Base-by-base conservation (phyloP, 1,140 invertebrate genomes). In the Euwallacea similis region DNA sequence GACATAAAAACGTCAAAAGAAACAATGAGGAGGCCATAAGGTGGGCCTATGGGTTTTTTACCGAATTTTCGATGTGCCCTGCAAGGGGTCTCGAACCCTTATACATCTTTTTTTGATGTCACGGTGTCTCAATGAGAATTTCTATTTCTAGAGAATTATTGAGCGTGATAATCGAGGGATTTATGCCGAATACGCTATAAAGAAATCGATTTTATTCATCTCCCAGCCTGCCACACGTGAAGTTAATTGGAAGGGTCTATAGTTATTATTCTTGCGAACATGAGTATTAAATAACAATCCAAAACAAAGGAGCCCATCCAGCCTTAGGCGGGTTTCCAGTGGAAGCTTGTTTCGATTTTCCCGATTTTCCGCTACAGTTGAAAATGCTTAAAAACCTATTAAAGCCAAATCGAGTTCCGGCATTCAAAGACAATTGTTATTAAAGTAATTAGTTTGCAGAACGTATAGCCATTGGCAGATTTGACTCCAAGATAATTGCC, bases 341-440 rank as follows among this genome's bases (percentile, higher is more conserved):
- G 61, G 54, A 66, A 61, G 55, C 53, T 62, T 44, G 54, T 66
- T 71, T 71, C 69, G 69, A 71, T 71, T 71, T 66, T 71, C 69
- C 63, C 46, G 62, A 66, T 71, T 71, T 71, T 71, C 62, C 69
- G 62, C 62, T 43, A 71, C 69, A 64, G 54, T 71, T 65, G 62
- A 71, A 71, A 66, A 66, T 71, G 69, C 69, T 71, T 66, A 66
- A 71, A 71, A 71, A 71, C 69, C 59, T 71, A 71, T 71, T 71
- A 71, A 71, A 71, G 60, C 42, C 69, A 66, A 71, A 71, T 71
- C 69, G 69, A 66, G 62, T 65, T 71, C 54, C 62, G 54, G 69
- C 66, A 71, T 71, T 71, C 69, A 71, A 71, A 71, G 69, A 71
- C 69, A 71, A 71, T 71, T 66, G 61, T 71, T 71, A 61, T 59